Percentiles rank a stretch among this genome's conserved stretches.
These are phyloP conservation scores for Aselliscus stoliczkanus DNA, from an alignment of 2,797 vertebrate genomes.

Conservation along the genomic window DNA sequence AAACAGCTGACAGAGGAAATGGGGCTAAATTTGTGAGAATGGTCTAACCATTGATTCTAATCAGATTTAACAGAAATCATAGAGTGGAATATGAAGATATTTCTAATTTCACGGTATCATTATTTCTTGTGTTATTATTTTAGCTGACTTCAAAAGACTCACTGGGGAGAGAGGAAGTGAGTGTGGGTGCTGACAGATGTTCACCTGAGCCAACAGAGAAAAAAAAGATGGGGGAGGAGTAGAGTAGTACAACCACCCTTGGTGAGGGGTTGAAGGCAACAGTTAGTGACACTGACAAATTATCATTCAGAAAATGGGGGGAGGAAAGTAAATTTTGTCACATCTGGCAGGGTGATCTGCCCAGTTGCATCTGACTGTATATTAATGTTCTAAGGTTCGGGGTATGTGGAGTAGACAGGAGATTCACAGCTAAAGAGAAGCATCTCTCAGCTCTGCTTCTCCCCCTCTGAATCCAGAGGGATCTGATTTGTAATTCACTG, in stretches of 20 bases:
- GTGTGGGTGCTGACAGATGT: neutral
- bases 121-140: neutral
- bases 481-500: neutral
- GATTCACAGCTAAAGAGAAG: neutral
- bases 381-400: too few relatives aligned
- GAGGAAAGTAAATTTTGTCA: neutral
- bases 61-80: neutral
- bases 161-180: neutral
- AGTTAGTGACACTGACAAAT: neutral
- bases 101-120: neutral
- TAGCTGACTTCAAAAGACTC: neutral
- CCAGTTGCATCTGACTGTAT: neutral
- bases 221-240: neutral
- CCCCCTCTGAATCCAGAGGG: neutral
- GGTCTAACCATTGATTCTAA: neutral
- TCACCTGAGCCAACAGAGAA: neutral
- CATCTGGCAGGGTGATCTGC: neutral
- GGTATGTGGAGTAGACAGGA: neutral
- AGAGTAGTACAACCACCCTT: neutral
- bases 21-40: neutral
- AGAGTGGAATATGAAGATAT: neutral
- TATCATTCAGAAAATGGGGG: neutral
- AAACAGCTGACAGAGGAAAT: neutral
- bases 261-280: neutral
- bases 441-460: neutral